These are phyloP conservation scores for Radopholus similis DNA, from an alignment of 1,140 invertebrate species.

Conservation along the genomic window DNA sequence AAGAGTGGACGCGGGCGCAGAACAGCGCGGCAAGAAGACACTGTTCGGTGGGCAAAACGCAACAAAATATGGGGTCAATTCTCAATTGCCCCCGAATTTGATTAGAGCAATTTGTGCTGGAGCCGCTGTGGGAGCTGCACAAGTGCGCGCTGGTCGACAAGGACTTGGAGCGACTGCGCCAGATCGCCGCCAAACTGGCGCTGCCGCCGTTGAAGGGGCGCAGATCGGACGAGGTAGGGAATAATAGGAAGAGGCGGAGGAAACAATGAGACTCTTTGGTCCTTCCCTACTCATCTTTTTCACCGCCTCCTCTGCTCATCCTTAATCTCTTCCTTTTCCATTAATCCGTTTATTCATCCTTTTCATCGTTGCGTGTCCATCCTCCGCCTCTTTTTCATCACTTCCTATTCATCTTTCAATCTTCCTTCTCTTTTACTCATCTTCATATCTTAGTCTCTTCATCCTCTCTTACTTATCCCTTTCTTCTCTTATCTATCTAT, in stretches of 20 bases:
- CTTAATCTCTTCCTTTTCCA: too few relatives aligned
- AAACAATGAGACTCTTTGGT: too few relatives aligned
- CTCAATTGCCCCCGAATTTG: neutral
- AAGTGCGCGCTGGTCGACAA: constrained; percentile 73
- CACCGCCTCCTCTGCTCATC: too few relatives aligned
- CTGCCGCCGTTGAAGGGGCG: constrained; percentile 29
- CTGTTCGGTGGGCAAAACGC: constrained; percentile 77
- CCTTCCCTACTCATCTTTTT: too few relatives aligned
- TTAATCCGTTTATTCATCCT: too few relatives aligned
- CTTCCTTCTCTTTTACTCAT: too few relatives aligned
- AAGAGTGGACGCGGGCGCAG: constrained; percentile 70
- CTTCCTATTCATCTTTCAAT: too few relatives aligned
- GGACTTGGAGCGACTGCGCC: constrained; percentile 46
- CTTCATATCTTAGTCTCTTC: too few relatives aligned
- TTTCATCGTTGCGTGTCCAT: too few relatives aligned
- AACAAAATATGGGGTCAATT: neutral
- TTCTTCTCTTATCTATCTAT: too few relatives aligned
- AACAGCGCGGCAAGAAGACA: constrained; percentile 87
- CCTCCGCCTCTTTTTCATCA: too few relatives aligned
- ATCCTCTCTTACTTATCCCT: too few relatives aligned
- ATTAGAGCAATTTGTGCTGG: constrained; percentile 80
- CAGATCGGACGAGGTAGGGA: constrained; percentile 28
- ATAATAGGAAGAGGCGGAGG: neutral
- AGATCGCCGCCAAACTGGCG: constrained; percentile 31
- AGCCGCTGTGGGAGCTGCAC: constrained; percentile 88